Conservation (phyloP, 2,888 invertebrate genomes). For the Myopa testacea region DNA sequence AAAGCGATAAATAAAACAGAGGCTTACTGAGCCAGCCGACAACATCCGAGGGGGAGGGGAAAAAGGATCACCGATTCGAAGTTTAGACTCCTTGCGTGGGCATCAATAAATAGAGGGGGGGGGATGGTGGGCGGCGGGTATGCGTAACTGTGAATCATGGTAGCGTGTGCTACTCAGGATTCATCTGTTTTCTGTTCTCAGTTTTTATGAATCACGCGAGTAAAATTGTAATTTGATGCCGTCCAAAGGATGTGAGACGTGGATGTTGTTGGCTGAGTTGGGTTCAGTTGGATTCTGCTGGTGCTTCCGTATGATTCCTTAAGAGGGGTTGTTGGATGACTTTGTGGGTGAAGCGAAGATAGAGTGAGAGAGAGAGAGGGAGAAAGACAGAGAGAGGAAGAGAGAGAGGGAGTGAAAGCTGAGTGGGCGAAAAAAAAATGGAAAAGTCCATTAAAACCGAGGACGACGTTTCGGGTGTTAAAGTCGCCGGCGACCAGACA, state of each 20-base stretch:
- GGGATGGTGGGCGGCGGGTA: too few species aligned
- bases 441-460: background rate
- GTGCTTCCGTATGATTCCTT: background rate
- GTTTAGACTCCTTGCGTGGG: background rate
- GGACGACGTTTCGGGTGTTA: background rate
- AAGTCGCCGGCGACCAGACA: background rate
- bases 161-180: background rate
- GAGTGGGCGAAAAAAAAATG: background rate
- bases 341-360: background rate
- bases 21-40: background rate
- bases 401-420: background rate
- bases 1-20: background rate
- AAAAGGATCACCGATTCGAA: background rate
- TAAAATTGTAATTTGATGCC: conserved; percentile 54
- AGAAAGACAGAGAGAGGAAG: background rate
- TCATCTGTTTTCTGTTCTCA: conserved; percentile 14
- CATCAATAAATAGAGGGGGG: background rate
- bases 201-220: conserved; percentile 57
- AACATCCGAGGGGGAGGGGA: background rate
- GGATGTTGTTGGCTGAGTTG: conserved; percentile 32
- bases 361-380: background rate
- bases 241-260: conserved; percentile 16
- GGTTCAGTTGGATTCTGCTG: conserved; percentile 10
- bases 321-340: background rate
- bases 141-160: background rate